These are phyloP conservation scores for Paratilapia polleni DNA, from an alignment of 2,113 vertebrate species.

Conservation along the genomic window DNA sequence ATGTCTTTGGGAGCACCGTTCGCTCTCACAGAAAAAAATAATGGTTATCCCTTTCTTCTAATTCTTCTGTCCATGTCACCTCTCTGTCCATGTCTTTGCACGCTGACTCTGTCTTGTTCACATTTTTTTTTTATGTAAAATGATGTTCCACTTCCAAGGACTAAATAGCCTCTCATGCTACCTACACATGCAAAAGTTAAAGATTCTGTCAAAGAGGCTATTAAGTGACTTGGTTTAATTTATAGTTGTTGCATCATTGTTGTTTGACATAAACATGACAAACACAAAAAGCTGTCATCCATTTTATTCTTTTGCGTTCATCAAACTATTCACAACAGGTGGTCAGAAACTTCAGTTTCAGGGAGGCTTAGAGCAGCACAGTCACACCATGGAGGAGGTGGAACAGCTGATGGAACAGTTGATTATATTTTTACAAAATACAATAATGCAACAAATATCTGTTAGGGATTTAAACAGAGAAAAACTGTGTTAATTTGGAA, in stretches of 20 bases:
- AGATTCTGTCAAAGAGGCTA: background rate
- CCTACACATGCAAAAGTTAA: background rate
- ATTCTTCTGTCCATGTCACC: background rate
- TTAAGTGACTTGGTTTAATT: background rate
- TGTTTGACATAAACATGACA: fast-evolving
- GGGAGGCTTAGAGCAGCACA: background rate
- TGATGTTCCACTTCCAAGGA: background rate
- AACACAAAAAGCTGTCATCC: background rate
- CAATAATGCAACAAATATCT: background rate
- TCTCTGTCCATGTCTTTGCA: background rate
- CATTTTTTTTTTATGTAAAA: background rate
- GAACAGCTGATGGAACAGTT: background rate
- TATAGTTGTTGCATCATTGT: fast-evolving
- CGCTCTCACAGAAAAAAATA: background rate
- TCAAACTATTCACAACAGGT: no score
- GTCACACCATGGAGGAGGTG: background rate
- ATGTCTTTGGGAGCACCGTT: background rate
- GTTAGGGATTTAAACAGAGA: background rate
- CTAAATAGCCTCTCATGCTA: background rate
- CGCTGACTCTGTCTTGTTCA: background rate
- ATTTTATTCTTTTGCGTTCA: no score
- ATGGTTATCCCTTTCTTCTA: background rate
- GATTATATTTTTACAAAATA: background rate
- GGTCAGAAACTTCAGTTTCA: background rate
- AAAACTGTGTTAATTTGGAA: background rate